Percentiles rank a stretch among this genome's conserved stretches.
Evolutionary conservation across 2,113 vertebrate species (phyloP).

Genomic region (Chrysochloris asiatica): DNA sequence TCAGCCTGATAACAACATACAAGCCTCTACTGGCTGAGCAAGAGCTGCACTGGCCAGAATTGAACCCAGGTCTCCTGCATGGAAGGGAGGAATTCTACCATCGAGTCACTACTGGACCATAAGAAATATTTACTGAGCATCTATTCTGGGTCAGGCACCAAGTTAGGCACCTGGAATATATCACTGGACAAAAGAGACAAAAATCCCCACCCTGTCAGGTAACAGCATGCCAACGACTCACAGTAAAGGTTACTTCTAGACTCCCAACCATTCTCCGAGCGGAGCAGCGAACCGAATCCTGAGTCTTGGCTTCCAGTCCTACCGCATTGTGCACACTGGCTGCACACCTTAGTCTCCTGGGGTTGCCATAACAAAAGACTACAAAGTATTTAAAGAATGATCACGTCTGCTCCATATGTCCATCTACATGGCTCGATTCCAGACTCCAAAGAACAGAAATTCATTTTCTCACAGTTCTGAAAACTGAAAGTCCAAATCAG

Average conservation of each 20-base stretch:
- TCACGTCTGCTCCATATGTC: not conserved
- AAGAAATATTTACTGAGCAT: not conserved
- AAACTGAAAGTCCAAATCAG: not conserved
- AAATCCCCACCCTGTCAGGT: not conserved
- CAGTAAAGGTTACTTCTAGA: not conserved
- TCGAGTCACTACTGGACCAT: not conserved
- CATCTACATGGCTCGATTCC: not conserved
- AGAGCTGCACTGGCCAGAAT: not conserved
- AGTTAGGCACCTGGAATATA: not conserved
- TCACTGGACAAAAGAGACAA: not conserved
- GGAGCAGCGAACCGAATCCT: not conserved
- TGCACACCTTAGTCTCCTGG: not conserved
- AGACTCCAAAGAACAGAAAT: not conserved
- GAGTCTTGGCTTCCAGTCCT: not conserved
- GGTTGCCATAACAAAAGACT: not conserved
- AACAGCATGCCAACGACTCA: not conserved
- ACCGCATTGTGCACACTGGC: accelerated
- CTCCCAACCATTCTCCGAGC: not conserved
- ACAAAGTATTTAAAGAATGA: not conserved
- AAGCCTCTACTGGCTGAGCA: not conserved
- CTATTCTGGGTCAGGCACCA: not conserved
- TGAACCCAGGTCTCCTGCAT: not conserved
- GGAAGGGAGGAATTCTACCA: not conserved
- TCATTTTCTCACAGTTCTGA: not conserved
- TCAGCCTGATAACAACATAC: not conserved